Base-by-base conservation (phyloP, 2,113 vertebrate species). In the Condylura cristata region DNA sequence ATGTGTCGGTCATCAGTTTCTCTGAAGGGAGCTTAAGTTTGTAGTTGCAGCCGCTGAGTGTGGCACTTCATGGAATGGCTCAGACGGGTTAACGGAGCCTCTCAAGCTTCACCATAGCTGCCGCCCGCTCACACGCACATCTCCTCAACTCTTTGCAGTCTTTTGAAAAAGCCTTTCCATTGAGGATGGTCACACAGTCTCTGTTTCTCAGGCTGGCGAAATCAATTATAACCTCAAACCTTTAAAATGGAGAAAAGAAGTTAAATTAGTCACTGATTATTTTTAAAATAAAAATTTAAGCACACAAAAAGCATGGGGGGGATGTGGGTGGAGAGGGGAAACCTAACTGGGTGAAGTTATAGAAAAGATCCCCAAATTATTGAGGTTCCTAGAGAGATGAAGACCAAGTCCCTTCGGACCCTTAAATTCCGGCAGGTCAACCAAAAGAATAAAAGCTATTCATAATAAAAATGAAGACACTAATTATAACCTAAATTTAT, bases 111-210 rank as follows among this genome's bases (percentile, higher is more conserved):
- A 97, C 96, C 0, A 0, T 5, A 0, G 39, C 72, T 0, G 95
- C 95, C 0, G 0, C 2, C 61, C 8, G 81, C 32, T 97, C 91
- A 66, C 97, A 97, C 0, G 93, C 94, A 44, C 97, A 97, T 4
- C 96, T 85, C 30, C 96, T 94, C 84, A 97, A 26, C 46, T 97
- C 96, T 24, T 30, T 76, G 81, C 97, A 97, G 91, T 97, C 93
- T 74, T 97, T 97, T 0, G 97, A 96, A 72, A 96, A 96, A 68
- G 94, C 92, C 44, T 91, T 97, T 13, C 96, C 94, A 6, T 95
- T 94, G 44, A 97, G 84, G 80, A 97, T 97, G 48, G 97, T 94
- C 94, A 96, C 94, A 79, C 97, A 97, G 68, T 97, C 96, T 32
- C 81, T 78, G 84, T 5, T 94, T 83, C 91, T 87, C 22, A 41